phyloP scores from a whole-genome alignment of 2,113 vertebrate genomes.

The Calyptomena viridis region DNA sequence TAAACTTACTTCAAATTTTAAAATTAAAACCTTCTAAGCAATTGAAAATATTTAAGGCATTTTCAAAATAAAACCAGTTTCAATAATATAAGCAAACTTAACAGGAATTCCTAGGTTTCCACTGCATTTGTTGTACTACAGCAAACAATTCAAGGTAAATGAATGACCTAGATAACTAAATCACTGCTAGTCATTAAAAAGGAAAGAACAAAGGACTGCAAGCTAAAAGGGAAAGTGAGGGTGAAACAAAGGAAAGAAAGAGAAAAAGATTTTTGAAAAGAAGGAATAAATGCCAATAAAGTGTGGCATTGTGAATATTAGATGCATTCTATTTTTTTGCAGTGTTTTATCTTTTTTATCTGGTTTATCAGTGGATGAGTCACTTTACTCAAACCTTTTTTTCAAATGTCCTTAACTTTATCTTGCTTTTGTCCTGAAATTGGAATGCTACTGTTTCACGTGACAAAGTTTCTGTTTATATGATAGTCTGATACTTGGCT shows the following conservation, averaged over 20 bases:
- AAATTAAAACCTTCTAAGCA: background rate
- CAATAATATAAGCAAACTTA: background rate
- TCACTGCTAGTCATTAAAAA: conserved; percentile 34
- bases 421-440: conserved; percentile 52
- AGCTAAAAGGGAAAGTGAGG: background rate
- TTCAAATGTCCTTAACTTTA: conserved; percentile 60
- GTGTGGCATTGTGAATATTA: background rate
- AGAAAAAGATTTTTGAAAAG: background rate
- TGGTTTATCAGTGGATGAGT: conserved; percentile 29
- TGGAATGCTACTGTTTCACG: conserved; percentile 28
- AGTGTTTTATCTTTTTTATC: conserved; percentile 33
- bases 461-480: conserved; percentile 35
- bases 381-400: conserved; percentile 38
- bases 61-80: background rate
- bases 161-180: conserved; percentile 58
- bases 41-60: background rate
- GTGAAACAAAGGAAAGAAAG: conserved; percentile 14
- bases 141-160: conserved; percentile 50
- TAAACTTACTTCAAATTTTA: conserved; percentile 8
- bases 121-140: background rate
- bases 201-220: conserved; percentile 34
- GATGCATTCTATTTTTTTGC: background rate
- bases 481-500: conserved; percentile 35
- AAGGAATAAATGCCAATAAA: background rate
- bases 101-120: background rate